Base-by-base conservation (phyloP, 1,140 invertebrate genomes). In the Drepana arcuata region DNA sequence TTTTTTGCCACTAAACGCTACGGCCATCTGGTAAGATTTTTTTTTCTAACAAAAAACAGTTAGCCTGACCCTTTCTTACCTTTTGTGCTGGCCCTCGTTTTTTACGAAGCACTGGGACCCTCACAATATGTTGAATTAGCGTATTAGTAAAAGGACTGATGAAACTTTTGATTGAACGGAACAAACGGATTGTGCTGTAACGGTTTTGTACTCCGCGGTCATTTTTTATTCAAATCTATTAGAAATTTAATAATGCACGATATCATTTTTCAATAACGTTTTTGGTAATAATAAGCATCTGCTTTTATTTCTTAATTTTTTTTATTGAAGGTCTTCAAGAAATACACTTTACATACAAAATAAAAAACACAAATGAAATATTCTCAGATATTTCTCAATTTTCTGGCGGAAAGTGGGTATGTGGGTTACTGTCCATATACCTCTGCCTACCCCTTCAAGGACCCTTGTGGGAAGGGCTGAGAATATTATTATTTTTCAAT, bases 1-100 rank as follows among this genome's bases (percentile, higher is more conserved):
- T 26, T 80, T 82, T 80, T 82, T 82, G 71, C 67, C 58, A 56
- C 63, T 78, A 82, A 82, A 74, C 63, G 70, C 67, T 54, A 48
- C 43, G 67, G 67, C 78, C 74, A 79, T 80, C 75, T 79, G 78
- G 74, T 66, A 59, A 72, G 56, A 60, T 65, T 79, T 79, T 79
- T 80, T 77, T 58, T 55, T 44, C n/a, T n/a, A 41, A 68, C 48
- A 74, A 75, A 82, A 79, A 79, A 65, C 61, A 61, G 44, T 46
- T n/a, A 56, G 60, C 50, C 74, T 82, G 78, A 82, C 78, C 78
- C 78, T 82, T 82, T 82, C 78, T 77, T 82, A 69, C 74, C 74
- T 79, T 71, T 70, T 67, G 58, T 67, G 54, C 65, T 66, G 49
- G 73, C 69, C 74, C 74, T 64, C 58, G 63, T 64, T 79, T 79